Evolutionary conservation across 2,888 invertebrate genomes (phyloP).

Genomic region (Pseudolycoriella hygida): DNA sequence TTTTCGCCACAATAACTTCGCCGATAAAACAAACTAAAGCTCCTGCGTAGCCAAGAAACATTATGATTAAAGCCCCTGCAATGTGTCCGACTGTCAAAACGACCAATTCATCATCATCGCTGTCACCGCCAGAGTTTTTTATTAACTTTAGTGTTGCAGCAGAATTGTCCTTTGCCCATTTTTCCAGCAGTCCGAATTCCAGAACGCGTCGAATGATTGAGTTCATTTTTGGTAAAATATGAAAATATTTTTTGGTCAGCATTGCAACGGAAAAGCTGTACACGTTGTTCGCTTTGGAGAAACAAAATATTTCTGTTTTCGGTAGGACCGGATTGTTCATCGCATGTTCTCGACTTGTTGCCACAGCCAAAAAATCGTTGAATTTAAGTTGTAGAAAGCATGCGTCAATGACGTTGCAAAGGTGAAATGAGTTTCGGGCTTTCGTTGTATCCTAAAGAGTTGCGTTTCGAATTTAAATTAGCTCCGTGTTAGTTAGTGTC

Average conservation of each 20-base stretch:
- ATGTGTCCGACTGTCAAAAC: slow-evolving; percentile 5
- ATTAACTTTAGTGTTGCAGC: not conserved
- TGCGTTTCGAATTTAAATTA: no score
- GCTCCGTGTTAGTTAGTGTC: no score
- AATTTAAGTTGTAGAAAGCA: slow-evolving; percentile 19
- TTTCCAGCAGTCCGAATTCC: slow-evolving; percentile 26
- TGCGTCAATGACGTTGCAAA: slow-evolving; percentile 23
- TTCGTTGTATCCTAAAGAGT: not conserved
- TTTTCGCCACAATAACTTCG: not conserved
- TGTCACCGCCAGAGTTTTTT: not conserved
- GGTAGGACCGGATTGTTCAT: slow-evolving; percentile 22
- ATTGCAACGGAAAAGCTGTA: slow-evolving; percentile 24
- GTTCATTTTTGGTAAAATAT: slow-evolving; percentile 23
- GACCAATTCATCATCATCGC: not conserved
- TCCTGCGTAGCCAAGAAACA: not conserved
- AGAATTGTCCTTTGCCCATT: slow-evolving; percentile 21
- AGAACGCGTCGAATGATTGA: slow-evolving; percentile 21
- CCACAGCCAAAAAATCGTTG: slow-evolving; percentile 19
- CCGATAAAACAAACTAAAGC: not conserved
- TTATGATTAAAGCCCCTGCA: slow-evolving; percentile 2
- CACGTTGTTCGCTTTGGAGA: slow-evolving; percentile 22
- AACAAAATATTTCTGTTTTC: slow-evolving; percentile 22
- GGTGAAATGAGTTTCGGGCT: slow-evolving; percentile 12
- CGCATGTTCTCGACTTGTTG: slow-evolving; percentile 22
- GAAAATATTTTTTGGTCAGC: slow-evolving; percentile 22